These are phyloP conservation scores for Vireo altiloquus DNA, from an alignment of 2,113 vertebrate species.

Conservation along the genomic window DNA sequence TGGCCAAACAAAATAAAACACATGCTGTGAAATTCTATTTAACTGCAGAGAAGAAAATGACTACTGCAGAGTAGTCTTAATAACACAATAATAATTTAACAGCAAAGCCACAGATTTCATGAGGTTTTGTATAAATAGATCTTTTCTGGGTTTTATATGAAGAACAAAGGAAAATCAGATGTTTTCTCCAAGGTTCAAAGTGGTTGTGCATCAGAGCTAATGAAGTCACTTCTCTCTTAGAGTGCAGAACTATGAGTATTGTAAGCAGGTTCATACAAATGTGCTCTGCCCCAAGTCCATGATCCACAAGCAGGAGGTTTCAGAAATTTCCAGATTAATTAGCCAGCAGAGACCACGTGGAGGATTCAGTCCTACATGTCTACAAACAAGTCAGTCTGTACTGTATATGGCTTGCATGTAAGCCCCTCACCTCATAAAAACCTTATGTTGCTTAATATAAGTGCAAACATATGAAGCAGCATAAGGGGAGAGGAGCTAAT, in stretches of 20 bases:
- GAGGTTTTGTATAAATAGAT: background rate
- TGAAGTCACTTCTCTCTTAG: background rate
- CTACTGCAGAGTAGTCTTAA: background rate
- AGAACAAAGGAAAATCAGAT: background rate
- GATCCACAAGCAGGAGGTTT: background rate
- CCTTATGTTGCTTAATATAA: background rate
- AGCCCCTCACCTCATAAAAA: background rate
- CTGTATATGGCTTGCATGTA: background rate
- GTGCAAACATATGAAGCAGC: background rate
- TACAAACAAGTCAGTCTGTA: background rate
- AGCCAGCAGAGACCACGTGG: background rate
- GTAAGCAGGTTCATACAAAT: background rate
- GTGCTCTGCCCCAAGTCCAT: background rate
- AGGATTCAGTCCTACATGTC: background rate
- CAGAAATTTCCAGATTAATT: background rate
- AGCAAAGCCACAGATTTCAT: background rate
- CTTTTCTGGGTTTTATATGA: background rate
- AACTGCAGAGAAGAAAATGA: background rate
- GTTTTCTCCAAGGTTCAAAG: background rate
- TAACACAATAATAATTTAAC: background rate
- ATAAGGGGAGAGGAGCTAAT: background rate
- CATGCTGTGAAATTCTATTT: background rate
- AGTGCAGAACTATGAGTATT: background rate
- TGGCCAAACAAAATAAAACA: constrained; percentile 5
- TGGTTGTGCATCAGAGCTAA: background rate